Base-by-base conservation (phyloP, 1,140 invertebrate species). In the Brachionus asplanchnoidis region DNA sequence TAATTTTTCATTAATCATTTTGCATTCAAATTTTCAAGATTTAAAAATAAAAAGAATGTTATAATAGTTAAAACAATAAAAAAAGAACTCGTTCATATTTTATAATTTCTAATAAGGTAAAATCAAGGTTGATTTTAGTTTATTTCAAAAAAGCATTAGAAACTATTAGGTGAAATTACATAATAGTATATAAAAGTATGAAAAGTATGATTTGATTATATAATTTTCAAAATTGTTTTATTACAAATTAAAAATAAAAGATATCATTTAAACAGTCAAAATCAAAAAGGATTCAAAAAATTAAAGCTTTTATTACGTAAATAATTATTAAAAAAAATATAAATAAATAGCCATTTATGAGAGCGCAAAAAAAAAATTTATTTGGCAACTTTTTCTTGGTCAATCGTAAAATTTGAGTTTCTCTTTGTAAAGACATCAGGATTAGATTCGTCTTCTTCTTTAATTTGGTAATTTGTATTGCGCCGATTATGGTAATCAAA, bases 1-100 rank as follows among this genome's bases (percentile, higher is more conserved):
- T 6, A 77, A 50, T 46, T 77, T 77, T 77, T 77, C 20, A 23
- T 77, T 46, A 9, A 77, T 12, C 44, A 44, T 77, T 70, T 70
- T 70, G 28, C 4, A 46, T 46, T 5, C 44, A 46, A 46, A n/a
- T 70, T 36, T 1, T 53, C 6, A 60, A 60, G 17, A 9, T 6
- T 9, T 9, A 60, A 60, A 17, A 60, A 8, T 20, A 60, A 60
- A 20, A 26, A 60, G 6, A 8, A 20, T 20, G 5, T 60, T 26
- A 60, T 8, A 60, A 20, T 53, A 3, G 17, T 11, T 53, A 53
- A 2, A 7, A 53, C 3, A 53, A 53, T 17, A 50, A 14, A 53
- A 12, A 53, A 53, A n/a, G n/a, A n/a, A 17, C 17, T 53, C 6
- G 11, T 17, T 53, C 3, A n/a, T 53, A 60, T 56, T 20, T 20